A percentile compares a stretch with the other conserved stretches of the same genome.
Evolutionary conservation across 2,797 vertebrate genomes (phyloP).

Genomic region (Enteromius thamalakanensis): DNA sequence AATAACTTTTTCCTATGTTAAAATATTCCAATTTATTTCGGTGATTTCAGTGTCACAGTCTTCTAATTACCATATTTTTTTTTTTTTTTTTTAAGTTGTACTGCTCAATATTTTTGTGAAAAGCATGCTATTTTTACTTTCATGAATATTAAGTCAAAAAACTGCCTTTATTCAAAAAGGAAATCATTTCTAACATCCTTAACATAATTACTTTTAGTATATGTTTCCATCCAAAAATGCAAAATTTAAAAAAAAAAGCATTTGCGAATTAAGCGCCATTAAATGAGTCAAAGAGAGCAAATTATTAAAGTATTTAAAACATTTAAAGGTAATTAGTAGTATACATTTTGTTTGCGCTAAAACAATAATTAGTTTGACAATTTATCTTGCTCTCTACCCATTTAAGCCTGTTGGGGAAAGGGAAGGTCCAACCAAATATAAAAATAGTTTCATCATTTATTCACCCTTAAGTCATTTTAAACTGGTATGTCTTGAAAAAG

Average conservation of each 20-base stretch:
- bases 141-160: not conserved
- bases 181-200: not conserved
- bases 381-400: not conserved
- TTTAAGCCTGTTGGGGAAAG: not conserved
- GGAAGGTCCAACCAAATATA: not conserved
- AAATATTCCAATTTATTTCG: not conserved
- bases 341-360: not conserved
- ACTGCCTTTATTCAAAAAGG: not conserved
- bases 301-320: too few relatives aligned
- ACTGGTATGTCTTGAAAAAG: not conserved
- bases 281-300: too few relatives aligned
- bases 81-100: not conserved
- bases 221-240: too few relatives aligned
- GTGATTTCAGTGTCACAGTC: not conserved
- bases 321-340: not conserved
- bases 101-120: conserved; percentile 9
- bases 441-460: not conserved
- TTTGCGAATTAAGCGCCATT: too few relatives aligned
- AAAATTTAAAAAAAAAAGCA: too few relatives aligned
- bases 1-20: not conserved
- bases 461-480: not conserved
- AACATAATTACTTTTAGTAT: not conserved
- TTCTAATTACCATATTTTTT: not conserved
- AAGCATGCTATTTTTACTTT: not conserved
- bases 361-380: not conserved